A percentile compares a stretch with the other conserved stretches of the same genome.
Conservation (phyloP, 2,888 invertebrate species). For the Himalopsyche tibetana region DNA sequence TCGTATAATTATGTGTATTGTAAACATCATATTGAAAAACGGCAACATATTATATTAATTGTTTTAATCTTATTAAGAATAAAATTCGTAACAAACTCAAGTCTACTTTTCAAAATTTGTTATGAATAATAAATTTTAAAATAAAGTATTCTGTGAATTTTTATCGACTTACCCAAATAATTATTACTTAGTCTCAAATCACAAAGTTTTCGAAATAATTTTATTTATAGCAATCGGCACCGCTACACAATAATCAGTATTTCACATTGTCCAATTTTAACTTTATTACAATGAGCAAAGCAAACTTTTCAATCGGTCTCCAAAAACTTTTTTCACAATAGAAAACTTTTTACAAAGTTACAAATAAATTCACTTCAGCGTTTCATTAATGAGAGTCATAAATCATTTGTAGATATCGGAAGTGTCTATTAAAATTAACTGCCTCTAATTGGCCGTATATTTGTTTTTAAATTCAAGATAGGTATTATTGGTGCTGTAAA, state of each 20-base stretch:
- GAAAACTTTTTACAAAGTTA: conserved; percentile 26
- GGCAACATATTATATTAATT: no score
- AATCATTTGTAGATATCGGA: conserved; percentile 12
- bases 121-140: no score
- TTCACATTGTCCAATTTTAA: conserved; percentile 35
- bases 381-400: conserved; percentile 14
- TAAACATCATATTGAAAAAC: no score
- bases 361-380: background rate
- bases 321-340: conserved; percentile 24
- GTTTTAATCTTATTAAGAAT: no score
- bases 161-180: conserved; percentile 29
- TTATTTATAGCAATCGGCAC: background rate
- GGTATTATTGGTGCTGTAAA: background rate
- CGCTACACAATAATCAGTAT: background rate
- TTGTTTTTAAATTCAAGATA: background rate
- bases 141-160: background rate
- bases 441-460: conserved; percentile 18
- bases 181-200: background rate
- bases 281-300: background rate
- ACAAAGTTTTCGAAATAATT: conserved; percentile 20
- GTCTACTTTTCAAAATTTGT: no score
- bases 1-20: no score
- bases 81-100: no score
- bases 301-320: conserved; percentile 27
- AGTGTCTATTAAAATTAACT: conserved; percentile 8